Evolutionary conservation across 1,140 invertebrate genomes (phyloP).

Genomic region (Teleogryllus occipitalis): DNA sequence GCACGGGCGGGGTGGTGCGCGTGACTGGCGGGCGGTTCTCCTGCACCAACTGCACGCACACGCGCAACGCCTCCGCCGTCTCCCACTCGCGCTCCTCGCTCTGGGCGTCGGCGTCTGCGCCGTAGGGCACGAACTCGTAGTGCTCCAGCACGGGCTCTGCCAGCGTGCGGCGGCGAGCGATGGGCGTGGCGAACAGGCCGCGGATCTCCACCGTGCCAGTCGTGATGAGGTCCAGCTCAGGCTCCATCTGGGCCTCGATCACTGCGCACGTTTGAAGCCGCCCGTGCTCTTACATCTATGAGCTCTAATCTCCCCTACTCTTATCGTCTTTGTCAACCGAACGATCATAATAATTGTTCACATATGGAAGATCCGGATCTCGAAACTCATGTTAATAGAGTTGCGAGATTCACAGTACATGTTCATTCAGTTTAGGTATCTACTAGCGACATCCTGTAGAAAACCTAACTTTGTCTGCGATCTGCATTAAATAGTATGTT

Average conservation of each 20-base stretch:
- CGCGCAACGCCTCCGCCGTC: slow-evolving; percentile 27
- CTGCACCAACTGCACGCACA: slow-evolving; percentile 60
- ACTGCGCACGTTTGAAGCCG: slow-evolving; percentile 23
- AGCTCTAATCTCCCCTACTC: too few species aligned
- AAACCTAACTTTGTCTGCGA: too few species aligned
- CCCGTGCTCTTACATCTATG: background rate
- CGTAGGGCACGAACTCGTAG: slow-evolving; percentile 45
- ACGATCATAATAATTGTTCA: too few species aligned
- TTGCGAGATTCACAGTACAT: too few species aligned
- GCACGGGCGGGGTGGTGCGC: slow-evolving; percentile 50
- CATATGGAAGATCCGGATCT: too few species aligned
- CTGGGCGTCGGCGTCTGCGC: too few species aligned
- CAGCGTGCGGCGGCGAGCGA: slow-evolving; percentile 33
- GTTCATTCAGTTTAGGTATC: too few species aligned
- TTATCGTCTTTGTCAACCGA: too few species aligned
- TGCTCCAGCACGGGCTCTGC: slow-evolving; percentile 22
- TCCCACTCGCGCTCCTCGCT: background rate
- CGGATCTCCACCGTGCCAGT: slow-evolving; percentile 48
- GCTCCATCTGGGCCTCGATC: slow-evolving; percentile 29
- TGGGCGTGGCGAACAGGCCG: slow-evolving; percentile 46
- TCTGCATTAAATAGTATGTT: too few species aligned
- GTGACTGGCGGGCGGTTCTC: slow-evolving; percentile 53
- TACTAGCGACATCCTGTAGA: too few species aligned
- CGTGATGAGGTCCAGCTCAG: slow-evolving; percentile 29
- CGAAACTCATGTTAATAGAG: too few species aligned